A percentile compares a stretch with the other conserved stretches of the same genome.
These are phyloP conservation scores for Phortica magna DNA, from an alignment of 2,888 invertebrate species.

Conservation along the genomic window DNA sequence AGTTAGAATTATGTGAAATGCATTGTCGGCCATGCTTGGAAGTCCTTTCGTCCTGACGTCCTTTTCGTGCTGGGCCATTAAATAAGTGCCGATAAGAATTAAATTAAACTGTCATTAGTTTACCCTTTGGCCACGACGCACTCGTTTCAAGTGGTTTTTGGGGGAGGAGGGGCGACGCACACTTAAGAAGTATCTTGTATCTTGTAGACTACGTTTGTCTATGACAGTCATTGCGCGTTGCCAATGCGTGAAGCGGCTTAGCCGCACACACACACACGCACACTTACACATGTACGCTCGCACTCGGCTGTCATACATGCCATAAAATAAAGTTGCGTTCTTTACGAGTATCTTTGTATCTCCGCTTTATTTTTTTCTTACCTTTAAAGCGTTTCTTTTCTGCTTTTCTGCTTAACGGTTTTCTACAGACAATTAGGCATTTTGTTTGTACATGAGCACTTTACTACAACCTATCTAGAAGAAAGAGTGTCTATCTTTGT, in stretches of 20 bases:
- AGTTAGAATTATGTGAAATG: conserved; percentile 6
- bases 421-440: conserved; percentile 68
- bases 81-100: conserved; percentile 65
- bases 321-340: conserved; percentile 29
- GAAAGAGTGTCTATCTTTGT: too few species aligned
- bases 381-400: conserved; percentile 37
- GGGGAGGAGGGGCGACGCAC: conserved; percentile 34
- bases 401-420: conserved; percentile 21
- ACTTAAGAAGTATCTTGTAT: conserved; percentile 68
- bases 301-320: conserved; percentile 12
- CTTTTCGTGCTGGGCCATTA: neutral
- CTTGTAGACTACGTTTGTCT: conserved; percentile 28
- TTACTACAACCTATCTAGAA: neutral
- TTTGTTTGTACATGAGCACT: conserved; percentile 52
- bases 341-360: conserved; percentile 17
- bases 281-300: neutral
- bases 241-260: conserved; percentile 11
- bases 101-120: conserved; percentile 78
- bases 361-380: neutral
- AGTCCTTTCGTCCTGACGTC: too few species aligned
- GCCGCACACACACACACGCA: neutral
- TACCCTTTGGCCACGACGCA: conserved; percentile 65
- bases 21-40: neutral
- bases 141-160: conserved; percentile 39
- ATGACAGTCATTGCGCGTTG: conserved; percentile 17